Evolutionary conservation across 2,888 invertebrate genomes (phyloP), one percentile per base, ranked within the genome.

Genomic region (Apamea sordens): DNA sequence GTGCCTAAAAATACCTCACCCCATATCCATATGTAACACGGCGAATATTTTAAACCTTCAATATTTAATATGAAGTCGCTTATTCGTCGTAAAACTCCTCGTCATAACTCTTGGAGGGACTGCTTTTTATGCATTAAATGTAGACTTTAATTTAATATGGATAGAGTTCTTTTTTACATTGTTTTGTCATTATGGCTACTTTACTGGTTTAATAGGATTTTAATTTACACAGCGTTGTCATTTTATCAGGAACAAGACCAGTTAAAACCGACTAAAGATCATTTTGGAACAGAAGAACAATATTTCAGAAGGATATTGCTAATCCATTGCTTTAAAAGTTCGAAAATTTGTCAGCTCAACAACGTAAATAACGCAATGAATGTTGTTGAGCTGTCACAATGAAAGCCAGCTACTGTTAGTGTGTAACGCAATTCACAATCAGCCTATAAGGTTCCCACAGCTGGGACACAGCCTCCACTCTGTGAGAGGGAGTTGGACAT

Each of bases 11-110:
- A 84, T 84, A 70, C 73, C 61, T 71, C 41, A 59, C 56, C 72
- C 24, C 75, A 69, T 75, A 56, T 76, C 24, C 78, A 69, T 74
- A 47, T 82, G 80, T 77, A 76, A 41, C 64, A 64, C 13, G 24
- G 56, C 56, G 73, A 77, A 83, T 86, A 88, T 79, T 86, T 86
- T 73, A 86, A 87, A 72, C 68, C 76, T 32, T 77, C 84, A 77
- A 87, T 87, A 79, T 87, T 86, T 81, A 75, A 82, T 71, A 69
- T n/a, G 67, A 1, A 41, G 63, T 68, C 47, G 59, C 74, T 85
- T 79, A 76, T 76, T 73, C 69, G 61, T 81, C 81, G 74, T 86
- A 82, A 86, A 82, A 82, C 13, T 73, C 21, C 36, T n/a, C n/a
- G 69, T 76, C 77, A 73, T 77, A 80, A 82, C 56, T 77, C 15